Evolutionary conservation across 2,888 invertebrate species (phyloP), one percentile per base, ranked within the genome.

Genomic region (Pterostichus madidus): DNA sequence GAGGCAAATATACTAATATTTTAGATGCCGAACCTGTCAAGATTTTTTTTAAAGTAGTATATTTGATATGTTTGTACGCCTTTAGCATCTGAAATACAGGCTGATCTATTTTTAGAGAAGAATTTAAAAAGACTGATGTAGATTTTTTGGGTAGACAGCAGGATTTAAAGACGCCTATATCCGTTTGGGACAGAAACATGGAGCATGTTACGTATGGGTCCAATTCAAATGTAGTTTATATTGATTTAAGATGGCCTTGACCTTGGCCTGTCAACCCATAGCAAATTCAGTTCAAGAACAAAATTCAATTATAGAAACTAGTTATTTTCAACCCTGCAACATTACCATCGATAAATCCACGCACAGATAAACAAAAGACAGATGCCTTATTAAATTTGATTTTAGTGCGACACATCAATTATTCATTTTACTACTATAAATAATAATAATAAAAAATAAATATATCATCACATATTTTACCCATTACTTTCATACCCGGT

Each of bases 241-340:
- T 77, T 77, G 77, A 77, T 77, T 77, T 77, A 59, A 59, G 17
- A 59, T 10, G 59, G 13, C 77, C 56, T 56, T 59, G 59, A 59
- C 77, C 77, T 77, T 77, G 77, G 24, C 8, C 11, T 77, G 77
- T 77, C 77, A 77, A 44, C 59, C 77, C 15, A 77, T 77, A 39
- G 13, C 35, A n/a, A 15, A 64, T 64, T 64, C 44, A 44, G 64
- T 13, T 15, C 68, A 71, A 39, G 68, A 71, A 44, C 68, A 71
- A 71, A 71, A 71, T 71, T 71, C 68, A 71, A 71, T 71, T 71
- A 71, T 71, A 71, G 68, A 71, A 71, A 71, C 39, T 71, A 44
- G 68, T 71, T 71, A 71, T 71, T 44, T 71, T 71, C 68, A 71
- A 44, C 32, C 64, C 35, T 35, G 1, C 17, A 24, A 59, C 11